Evolutionary conservation across 2,797 vertebrate species (phyloP), one percentile per base, ranked within the genome.

Genomic region (Chaenodraco wilsoni): DNA sequence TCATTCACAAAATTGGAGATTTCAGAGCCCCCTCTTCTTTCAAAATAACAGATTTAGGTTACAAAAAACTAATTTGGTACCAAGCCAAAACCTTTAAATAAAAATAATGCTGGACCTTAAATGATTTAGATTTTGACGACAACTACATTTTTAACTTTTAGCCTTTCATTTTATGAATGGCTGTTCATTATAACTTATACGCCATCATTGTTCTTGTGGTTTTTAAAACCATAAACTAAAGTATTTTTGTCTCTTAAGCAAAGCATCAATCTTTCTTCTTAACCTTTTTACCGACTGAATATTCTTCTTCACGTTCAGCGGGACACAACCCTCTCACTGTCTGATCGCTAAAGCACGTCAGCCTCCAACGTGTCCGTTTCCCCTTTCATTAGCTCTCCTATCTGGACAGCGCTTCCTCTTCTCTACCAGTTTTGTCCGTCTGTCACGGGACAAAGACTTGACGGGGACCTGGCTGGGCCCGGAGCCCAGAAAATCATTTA

Each of bases 401-500:
- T 81, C 69, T 60, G 74, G 59, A 69, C 79, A 64, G 66, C 50
- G 52, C 69, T 76, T 83, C 77, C 78, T 75, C 84, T 62, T 72
- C 67, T 83, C 75, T 65, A 11, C 69, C 57, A n/a, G 65, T 83
- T 88, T 89, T 90, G 84, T 89, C 80, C 65, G 7, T 83, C 84
- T 83, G 86, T 89, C 84, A 76, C 48, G 11, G 76, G 76, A 90
- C 86, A 90, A 81, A 90, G 84, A 69, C 78, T 21, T 69, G 83
- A 81, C 68, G 37, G 69, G 74, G 84, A 81, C 82, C 74, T 5
- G 74, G 48, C 87, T 82, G 87, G 89, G 88, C 84, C 74, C 67
- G 1, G 76, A 89, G 90, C 88, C 89, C 86, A 88, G 90, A 89
- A 89, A 91, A 91, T 92, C 86, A 87, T 93, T 84, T 83, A 84